Base-by-base conservation (phyloP, 2,888 invertebrate genomes). In the Pristionchus maxplancki region DNA sequence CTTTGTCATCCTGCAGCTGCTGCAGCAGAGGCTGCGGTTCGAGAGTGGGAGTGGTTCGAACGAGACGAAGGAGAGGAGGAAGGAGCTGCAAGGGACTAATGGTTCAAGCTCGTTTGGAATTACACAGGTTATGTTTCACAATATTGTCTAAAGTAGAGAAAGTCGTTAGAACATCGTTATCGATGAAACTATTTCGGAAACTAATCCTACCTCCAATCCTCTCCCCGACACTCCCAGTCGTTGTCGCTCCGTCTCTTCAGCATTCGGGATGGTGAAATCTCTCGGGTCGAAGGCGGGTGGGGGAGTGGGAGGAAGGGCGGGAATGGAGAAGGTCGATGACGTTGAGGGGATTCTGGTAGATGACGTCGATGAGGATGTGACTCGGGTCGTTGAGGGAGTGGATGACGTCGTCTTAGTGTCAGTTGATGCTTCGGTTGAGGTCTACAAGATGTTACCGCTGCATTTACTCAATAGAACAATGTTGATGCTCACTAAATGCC, bases 41-140 rank as follows among this genome's bases (percentile, higher is more conserved):
- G 31, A 83, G 53, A 85, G 85, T 58, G 11, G 85, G 85, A 24
- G 85, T 37, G 1, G 85, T 85, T 1, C 85, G 85, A 28, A 85
- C 28, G 17, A 85, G 62, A 24, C 85, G 85, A 34, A 31, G 28
- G 28, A 64, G 44, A 1, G 85, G 62, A 64, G 85, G 85, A 15
- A 85, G 64, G 13, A 85, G 17, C 85, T 85, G 64, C n/a, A 44
- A 62, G n/a, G 24, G 13, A 62, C 62, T 9, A 28, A n/a, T 28
- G 13, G n/a, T 31, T 67, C 67, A 4, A 67, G 9, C 8, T 34
- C 15, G 11, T 67, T 67, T 34, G 31, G 67, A 34, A 20, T 17
- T 9, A 31, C 13, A 15, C 11, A 3, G 67, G 31, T 31, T 34
- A 34, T 67, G 67, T 67, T 31, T 67, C 67, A 67, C 34, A 17